Conservation (phyloP, 2,888 invertebrate genomes). For the Plagodis dolabraria region DNA sequence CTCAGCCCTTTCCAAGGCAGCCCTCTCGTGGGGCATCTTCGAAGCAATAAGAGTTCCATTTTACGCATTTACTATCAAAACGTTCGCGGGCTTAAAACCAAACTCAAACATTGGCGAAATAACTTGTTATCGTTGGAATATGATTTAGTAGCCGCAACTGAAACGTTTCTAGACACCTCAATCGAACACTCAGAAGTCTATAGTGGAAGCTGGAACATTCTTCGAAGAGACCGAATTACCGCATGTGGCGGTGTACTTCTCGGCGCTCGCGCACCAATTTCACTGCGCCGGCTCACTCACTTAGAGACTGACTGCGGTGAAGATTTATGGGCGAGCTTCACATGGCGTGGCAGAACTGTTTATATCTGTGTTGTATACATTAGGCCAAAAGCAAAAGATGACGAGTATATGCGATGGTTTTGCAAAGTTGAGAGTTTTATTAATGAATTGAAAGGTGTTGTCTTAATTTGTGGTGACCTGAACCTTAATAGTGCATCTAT, state of each 20-base stretch:
- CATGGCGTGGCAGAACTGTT: not conserved
- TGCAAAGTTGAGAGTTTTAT: too few relatives aligned
- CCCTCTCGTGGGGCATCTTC: not conserved
- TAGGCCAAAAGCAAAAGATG: slow-evolving; percentile 1
- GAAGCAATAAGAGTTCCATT: not conserved
- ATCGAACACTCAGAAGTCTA: slow-evolving; percentile 1
- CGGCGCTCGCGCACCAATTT: not conserved
- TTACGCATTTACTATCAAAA: too few relatives aligned
- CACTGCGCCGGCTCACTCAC: not conserved
- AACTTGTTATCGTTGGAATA: not conserved
- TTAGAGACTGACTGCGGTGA: slow-evolving; percentile 9
- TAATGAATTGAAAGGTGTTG: too few relatives aligned
- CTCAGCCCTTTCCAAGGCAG: slow-evolving; percentile 8
- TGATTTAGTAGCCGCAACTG: slow-evolving; percentile 2
- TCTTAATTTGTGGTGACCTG: too few relatives aligned
- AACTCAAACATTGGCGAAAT: not conserved
- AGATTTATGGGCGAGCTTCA: slow-evolving; percentile 11
- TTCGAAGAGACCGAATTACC: slow-evolving; percentile 6
- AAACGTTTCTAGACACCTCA: slow-evolving; percentile 4
- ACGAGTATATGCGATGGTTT: slow-evolving; percentile 8
- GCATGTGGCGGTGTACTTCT: slow-evolving; percentile 10
- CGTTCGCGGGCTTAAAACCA: slow-evolving; percentile 9
- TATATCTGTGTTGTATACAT: slow-evolving; percentile 11
- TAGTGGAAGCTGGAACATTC: not conserved
- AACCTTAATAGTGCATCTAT: too few relatives aligned